Percentiles rank a stretch among this genome's conserved stretches.
phyloP scores from a whole-genome alignment of 2,113 vertebrate genomes.

The Glaucomys volans region DNA sequence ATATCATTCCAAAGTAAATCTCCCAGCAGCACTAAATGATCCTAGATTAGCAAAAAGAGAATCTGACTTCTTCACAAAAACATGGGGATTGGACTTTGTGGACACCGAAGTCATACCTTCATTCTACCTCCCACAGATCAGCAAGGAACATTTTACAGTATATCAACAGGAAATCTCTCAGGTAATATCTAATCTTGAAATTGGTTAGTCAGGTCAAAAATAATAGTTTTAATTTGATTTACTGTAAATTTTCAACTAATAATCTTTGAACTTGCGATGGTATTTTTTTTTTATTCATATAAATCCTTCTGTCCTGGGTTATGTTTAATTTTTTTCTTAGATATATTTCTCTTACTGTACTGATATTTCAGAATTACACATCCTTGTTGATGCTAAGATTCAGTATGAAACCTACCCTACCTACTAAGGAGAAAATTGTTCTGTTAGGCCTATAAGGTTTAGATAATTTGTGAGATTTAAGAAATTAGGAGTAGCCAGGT shows the following conservation, averaged over 20 bases:
- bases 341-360: conserved; percentile 5
- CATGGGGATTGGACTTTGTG: conserved; percentile 98
- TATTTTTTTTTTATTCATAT: conserved; percentile 46
- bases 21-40: conserved; percentile 98
- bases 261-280: conserved; percentile 6
- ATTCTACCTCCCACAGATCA: conserved; percentile 96
- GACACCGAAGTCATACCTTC: conserved; percentile 96
- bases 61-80: conserved; percentile 99
- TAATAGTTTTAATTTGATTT: conserved; percentile 57
- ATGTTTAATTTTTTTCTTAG: conserved; percentile 41
- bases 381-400: conserved; percentile 51
- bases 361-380: conserved; percentile 50
- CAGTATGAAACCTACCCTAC: neutral
- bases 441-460: neutral
- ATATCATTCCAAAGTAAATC: conserved; percentile 99
- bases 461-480: conserved; percentile 45
- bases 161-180: conserved; percentile 95
- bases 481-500: neutral
- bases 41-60: conserved; percentile 98
- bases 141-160: conserved; percentile 93
- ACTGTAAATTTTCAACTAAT: conserved; percentile 57
- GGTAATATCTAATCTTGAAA: conserved; percentile 86
- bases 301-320: conserved; percentile 36
- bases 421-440: conserved; percentile 37
- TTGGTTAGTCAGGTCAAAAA: conserved; percentile 42